Percentiles rank a stretch among this genome's conserved stretches.
phyloP scores from a whole-genome alignment of 2,113 vertebrate genomes.

The Marcusenius ussheri region DNA sequence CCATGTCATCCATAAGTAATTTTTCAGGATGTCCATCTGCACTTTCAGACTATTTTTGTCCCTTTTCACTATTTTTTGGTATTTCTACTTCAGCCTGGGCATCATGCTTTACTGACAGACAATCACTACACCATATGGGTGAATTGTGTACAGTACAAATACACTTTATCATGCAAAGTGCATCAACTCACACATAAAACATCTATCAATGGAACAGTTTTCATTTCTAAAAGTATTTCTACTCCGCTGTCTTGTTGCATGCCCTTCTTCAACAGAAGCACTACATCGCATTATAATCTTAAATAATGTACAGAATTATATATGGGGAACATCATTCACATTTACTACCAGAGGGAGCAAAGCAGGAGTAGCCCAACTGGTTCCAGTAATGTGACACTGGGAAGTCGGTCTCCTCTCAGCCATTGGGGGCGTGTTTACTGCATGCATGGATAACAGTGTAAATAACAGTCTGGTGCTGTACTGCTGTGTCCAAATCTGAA shows the following conservation, averaged over 20 bases:
- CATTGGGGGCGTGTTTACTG: neutral
- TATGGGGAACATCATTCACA: neutral
- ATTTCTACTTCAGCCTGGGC: neutral
- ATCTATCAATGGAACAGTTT: neutral
- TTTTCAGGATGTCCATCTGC: neutral
- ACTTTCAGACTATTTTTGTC: neutral
- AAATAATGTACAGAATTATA: neutral
- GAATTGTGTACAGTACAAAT: neutral
- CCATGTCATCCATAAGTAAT: neutral
- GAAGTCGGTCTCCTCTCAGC: neutral
- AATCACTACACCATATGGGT: neutral
- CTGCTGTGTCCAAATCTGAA: neutral
- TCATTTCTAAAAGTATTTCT: neutral
- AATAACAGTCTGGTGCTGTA: neutral
- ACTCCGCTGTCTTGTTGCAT: neutral
- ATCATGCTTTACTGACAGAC: neutral
- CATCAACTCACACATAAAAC: neutral
- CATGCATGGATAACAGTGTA: neutral
- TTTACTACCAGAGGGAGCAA: neutral
- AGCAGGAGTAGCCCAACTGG: neutral
- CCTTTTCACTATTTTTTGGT: neutral
- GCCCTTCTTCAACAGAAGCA: neutral
- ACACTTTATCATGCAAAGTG: neutral
- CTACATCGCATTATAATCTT: neutral
- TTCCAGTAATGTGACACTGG: neutral